Conservation (phyloP, 2,888 invertebrate species). For the Apodemia mormo region DNA sequence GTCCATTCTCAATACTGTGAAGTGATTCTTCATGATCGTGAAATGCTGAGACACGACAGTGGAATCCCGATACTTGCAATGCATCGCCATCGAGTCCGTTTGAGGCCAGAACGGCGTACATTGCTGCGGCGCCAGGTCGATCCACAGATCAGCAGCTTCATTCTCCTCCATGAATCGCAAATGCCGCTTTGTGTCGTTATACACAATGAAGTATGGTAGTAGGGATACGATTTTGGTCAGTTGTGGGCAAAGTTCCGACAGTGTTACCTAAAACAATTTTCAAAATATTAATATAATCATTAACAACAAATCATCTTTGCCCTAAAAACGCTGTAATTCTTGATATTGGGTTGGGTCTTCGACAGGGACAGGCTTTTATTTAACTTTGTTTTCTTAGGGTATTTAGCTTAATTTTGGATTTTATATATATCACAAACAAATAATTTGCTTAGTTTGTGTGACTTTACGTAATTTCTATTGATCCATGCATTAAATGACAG, state of each 20-base stretch:
- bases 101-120: constrained; percentile 91
- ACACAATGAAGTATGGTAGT: constrained; percentile 89
- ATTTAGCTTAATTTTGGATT: too few relatives aligned
- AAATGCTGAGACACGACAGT: constrained; percentile 89
- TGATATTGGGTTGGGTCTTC: too few relatives aligned
- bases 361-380: too few relatives aligned
- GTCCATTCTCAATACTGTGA: constrained; percentile 90
- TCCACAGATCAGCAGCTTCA: constrained; percentile 91
- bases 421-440: too few relatives aligned
- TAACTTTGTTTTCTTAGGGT: too few relatives aligned
- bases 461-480: too few relatives aligned
- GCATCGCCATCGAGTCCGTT: constrained; percentile 90
- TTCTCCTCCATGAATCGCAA: constrained; percentile 92
- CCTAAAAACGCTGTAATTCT: too few relatives aligned
- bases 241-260: constrained; percentile 87
- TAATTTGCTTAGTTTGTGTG: too few relatives aligned
- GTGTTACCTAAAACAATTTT: constrained; percentile 69
- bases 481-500: too few relatives aligned
- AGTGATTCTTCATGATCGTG: constrained; percentile 85
- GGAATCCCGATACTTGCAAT: constrained; percentile 89
- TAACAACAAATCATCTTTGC: too few relatives aligned
- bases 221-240: constrained; percentile 90
- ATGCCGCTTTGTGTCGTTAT: constrained; percentile 84
- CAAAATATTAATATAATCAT: too few relatives aligned
- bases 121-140: constrained; percentile 86